phyloP scores from a whole-genome alignment of 1,140 invertebrate genomes.

The Neotoxoptera formosana region DNA sequence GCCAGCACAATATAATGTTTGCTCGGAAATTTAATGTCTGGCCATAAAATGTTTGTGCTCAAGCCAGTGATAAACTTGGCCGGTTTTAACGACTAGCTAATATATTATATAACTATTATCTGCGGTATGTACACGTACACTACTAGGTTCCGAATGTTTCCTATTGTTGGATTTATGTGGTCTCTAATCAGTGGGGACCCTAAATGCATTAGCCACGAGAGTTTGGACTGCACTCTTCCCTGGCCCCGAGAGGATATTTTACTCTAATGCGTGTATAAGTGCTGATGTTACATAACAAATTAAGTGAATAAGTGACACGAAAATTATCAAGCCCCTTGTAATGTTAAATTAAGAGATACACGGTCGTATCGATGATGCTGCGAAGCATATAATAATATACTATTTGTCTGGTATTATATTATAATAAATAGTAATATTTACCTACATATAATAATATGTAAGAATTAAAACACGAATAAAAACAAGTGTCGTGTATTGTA shows the following conservation, averaged over 20 bases:
- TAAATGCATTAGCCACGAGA: conserved; percentile 19
- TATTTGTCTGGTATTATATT: not conserved
- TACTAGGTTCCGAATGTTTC: not conserved
- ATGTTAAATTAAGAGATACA: not conserved
- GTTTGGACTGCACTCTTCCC: not conserved
- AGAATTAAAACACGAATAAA: not conserved
- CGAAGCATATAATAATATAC: not conserved
- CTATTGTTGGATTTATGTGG: conserved; percentile 28
- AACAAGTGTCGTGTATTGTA: not conserved
- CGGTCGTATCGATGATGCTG: not conserved
- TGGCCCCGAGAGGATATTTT: not conserved
- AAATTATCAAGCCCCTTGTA: not conserved
- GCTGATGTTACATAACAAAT: not conserved
- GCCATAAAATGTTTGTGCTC: conserved; percentile 1
- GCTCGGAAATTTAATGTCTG: not conserved
- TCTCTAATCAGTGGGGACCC: not conserved
- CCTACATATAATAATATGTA: not conserved
- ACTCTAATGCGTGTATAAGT: not conserved
- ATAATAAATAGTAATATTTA: too few relatives aligned
- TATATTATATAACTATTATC: conserved; percentile 36
- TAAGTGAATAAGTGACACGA: not conserved
- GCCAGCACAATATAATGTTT: not conserved
- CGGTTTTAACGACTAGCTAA: conserved; percentile 25
- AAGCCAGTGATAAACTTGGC: not conserved
- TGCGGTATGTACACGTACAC: not conserved